A percentile compares a stretch with the other conserved stretches of the same genome.
These are phyloP conservation scores for Aplochiton taeniatus DNA, from an alignment of 2,797 vertebrate genomes.

Conservation along the genomic window DNA sequence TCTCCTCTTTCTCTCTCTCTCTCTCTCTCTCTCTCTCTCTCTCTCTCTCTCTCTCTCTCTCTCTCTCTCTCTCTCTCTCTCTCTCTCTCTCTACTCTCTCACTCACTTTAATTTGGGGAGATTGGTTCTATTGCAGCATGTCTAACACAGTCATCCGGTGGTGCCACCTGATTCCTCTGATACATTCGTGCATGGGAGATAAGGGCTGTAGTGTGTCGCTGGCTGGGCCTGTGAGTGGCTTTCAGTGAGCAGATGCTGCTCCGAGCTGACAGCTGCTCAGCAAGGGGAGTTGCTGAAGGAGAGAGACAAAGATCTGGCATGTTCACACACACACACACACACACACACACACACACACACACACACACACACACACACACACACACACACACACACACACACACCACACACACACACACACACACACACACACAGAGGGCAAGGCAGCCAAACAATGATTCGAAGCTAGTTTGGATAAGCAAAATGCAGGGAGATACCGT, in stretches of 20 bases:
- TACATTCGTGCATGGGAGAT: conserved; percentile 12
- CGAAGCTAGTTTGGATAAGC: not conserved
- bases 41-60: not conserved
- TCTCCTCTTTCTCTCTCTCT: not conserved
- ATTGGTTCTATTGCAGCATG: conserved; percentile 25
- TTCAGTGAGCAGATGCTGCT: conserved; percentile 55
- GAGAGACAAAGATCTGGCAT: not conserved
- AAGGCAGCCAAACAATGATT: not conserved
- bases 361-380: not conserved
- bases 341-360: not conserved
- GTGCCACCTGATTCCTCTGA: conserved; percentile 45
- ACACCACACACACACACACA: not conserved
- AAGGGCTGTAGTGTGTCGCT: conserved; percentile 9
- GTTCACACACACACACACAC: not conserved
- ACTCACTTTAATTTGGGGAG: conserved; percentile 5
- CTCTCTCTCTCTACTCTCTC: conserved; percentile 15
- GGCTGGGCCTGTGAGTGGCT: conserved; percentile 40
- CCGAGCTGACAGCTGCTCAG: conserved; percentile 41
- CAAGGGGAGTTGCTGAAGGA: conserved; percentile 10
- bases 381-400: not conserved
- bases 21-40: conserved; percentile 4
- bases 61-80: conserved; percentile 10
- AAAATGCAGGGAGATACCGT: not conserved
- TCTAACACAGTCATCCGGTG: not conserved
- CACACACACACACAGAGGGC: not conserved